Percentiles rank a stretch among this genome's conserved stretches.
Evolutionary conservation across 2,797 vertebrate species (phyloP).

Genomic region (Cossypha polioptera): DNA sequence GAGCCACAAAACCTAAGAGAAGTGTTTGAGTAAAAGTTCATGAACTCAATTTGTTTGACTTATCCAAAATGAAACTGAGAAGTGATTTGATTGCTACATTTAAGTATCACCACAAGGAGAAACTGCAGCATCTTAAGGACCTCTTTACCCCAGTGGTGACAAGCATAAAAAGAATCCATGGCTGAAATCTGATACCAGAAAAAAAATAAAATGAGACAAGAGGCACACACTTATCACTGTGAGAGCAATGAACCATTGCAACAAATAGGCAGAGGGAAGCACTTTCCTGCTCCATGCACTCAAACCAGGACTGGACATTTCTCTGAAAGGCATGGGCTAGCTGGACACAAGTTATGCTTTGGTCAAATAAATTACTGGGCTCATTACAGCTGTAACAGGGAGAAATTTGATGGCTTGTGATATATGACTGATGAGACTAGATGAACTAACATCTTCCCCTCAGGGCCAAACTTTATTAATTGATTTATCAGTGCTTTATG

Average conservation of each 20-base stretch:
- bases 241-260: background rate
- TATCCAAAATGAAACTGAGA: background rate
- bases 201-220: background rate
- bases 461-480: conserved; percentile 1
- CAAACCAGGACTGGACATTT: background rate
- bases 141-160: background rate
- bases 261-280: background rate
- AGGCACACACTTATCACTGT: background rate
- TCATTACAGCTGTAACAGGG: background rate
- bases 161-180: background rate
- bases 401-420: background rate
- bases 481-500: conserved; percentile 8
- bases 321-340: background rate
- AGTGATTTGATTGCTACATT: background rate
- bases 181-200: background rate
- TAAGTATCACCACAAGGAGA: background rate
- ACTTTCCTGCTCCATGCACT: background rate
- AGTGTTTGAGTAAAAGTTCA: background rate
- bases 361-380: background rate
- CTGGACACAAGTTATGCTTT: background rate
- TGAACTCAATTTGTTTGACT: background rate
- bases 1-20: background rate
- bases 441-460: background rate
- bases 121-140: background rate
- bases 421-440: background rate